These are phyloP conservation scores for Minunthozetes semirufus DNA, from an alignment of 2,888 invertebrate species.

Conservation along the genomic window DNA sequence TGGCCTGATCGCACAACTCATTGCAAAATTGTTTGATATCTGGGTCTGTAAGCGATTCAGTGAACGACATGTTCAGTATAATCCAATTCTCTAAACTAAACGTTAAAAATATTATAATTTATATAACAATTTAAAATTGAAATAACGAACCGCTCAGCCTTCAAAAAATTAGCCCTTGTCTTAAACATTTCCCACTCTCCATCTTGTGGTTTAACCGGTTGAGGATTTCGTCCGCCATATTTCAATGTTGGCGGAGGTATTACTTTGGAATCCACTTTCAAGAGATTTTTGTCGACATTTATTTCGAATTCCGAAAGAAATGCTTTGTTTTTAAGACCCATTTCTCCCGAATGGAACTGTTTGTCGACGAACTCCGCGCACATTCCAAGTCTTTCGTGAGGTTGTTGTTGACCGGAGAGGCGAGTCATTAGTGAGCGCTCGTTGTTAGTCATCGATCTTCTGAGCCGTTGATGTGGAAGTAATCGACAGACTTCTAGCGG, in stretches of 20 bases:
- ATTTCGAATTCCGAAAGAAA: conserved; percentile 38
- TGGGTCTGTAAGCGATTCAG: background rate
- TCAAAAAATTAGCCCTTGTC: background rate
- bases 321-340: conserved; percentile 19
- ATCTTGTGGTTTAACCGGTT: background rate
- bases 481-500: conserved; percentile 41
- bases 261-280: conserved; percentile 36
- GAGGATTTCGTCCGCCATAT: background rate
- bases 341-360: conserved; percentile 27
- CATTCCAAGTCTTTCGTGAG: conserved; percentile 34
- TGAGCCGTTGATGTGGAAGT: conserved; percentile 39
- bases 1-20: background rate
- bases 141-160: background rate
- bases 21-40: background rate
- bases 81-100: background rate
- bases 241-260: background rate
- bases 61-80: background rate
- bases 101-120: background rate
- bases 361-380: conserved; percentile 23
- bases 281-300: conserved; percentile 31
- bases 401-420: conserved; percentile 36
- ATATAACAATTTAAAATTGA: background rate
- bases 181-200: conserved; percentile 1
- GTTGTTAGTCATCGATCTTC: conserved; percentile 38
- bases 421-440: conserved; percentile 40